A percentile compares a stretch with the other conserved stretches of the same genome.
Evolutionary conservation across 2,797 vertebrate species (phyloP).

Genomic region (Geotrypetes seraphini): DNA sequence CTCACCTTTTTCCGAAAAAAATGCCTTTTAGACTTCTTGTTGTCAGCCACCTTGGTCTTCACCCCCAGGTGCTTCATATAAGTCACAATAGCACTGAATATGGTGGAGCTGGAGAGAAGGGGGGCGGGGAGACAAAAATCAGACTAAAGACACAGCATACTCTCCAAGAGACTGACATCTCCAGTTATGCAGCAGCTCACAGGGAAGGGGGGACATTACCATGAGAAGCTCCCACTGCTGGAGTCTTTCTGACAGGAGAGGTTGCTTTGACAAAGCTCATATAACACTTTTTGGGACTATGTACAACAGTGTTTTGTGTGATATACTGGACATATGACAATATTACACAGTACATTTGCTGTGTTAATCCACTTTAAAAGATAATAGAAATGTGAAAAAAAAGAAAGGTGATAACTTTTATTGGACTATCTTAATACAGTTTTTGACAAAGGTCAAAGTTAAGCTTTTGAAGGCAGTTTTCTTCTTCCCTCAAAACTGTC

Average conservation of each 20-base stretch:
- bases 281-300: no score
- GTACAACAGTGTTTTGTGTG: no score
- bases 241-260: background rate
- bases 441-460: no score
- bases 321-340: no score
- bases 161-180: background rate
- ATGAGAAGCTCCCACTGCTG: background rate
- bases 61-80: constrained; percentile 87
- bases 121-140: background rate
- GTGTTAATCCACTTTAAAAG: no score
- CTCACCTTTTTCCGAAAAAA: constrained; percentile 73
- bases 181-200: no score
- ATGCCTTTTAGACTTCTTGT: constrained; percentile 76
- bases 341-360: no score
- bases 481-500: no score
- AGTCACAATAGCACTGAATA: constrained; percentile 61
- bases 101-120: constrained; percentile 53
- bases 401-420: no score
- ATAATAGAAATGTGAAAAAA: no score
- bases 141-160: background rate
- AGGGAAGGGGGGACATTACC: background rate
- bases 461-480: no score
- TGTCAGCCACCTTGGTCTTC: constrained; percentile 68
- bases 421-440: no score
- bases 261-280: background rate